Evolutionary conservation across 2,113 vertebrate species (phyloP).

Genomic region (Aegotheles bennettii): DNA sequence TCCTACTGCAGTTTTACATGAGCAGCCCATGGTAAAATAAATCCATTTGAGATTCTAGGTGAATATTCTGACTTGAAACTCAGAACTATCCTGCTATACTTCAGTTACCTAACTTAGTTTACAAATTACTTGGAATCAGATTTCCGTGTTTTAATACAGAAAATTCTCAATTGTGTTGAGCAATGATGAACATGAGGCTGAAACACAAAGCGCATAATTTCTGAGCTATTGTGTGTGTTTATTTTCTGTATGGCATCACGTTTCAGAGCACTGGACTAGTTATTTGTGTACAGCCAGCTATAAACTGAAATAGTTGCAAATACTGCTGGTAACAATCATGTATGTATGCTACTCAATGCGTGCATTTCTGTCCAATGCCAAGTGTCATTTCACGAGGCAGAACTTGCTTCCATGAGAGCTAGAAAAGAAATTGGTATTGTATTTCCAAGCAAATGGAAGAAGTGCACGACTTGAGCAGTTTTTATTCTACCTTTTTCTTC

Average conservation of each 20-base stretch:
- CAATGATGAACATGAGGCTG: not conserved
- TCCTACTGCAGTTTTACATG: not conserved
- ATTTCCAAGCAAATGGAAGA: not conserved
- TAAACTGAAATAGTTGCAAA: not conserved
- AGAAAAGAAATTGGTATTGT: not conserved
- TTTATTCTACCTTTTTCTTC: not conserved
- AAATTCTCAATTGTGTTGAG: not conserved
- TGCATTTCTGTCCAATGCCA: not conserved
- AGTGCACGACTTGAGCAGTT: not conserved
- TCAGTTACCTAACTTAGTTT: not conserved
- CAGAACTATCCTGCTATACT: not conserved
- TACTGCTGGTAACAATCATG: not conserved
- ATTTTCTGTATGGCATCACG: not conserved
- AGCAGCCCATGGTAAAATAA: not conserved
- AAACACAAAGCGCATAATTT: not conserved
- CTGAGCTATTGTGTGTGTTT: not conserved
- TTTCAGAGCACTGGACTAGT: not conserved
- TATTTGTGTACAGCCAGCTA: not conserved
- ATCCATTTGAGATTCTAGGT: accelerated
- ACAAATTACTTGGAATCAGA: not conserved
- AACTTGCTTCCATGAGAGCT: not conserved
- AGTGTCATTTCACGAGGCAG: not conserved
- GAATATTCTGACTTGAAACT: not conserved
- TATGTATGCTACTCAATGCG: not conserved
- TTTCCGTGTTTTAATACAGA: not conserved